Evolutionary conservation across 2,113 vertebrate genomes (phyloP), one percentile per base, ranked within the genome.

Genomic region (Solenodon paradoxus): DNA sequence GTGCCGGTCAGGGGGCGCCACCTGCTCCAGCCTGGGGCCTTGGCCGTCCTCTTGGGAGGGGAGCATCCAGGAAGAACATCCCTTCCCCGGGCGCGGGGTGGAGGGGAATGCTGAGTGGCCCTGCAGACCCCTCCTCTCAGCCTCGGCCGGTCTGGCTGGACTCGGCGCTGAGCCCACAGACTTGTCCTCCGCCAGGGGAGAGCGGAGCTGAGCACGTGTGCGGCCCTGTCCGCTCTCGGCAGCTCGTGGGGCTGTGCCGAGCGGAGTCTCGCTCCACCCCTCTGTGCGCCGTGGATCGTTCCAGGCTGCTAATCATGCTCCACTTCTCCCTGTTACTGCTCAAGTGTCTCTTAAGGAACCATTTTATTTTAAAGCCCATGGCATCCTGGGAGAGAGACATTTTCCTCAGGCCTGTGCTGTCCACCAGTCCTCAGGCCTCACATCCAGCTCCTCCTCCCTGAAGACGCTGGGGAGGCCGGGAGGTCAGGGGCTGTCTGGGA

Each of bases 281-380:
- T 72, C 53, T 45, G 53, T 75, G 32, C n/a, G 30, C 45, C 59
- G 75, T 9, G 28, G 59, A 47, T 57, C 55, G 17, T 26, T 63
- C 20, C 69, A 42, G 3, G 55, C 61, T 49, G 69, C 69, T 88
- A 78, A 16, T 68, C 77, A 26, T 20, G 38, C 57, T 90, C 83
- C 45, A 0, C 38, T 61, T 61, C 71, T 28, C 47, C 53, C 6
- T 4, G 9, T 84, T 35, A 53, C n/a, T 57, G n/a, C 51, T 86
- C 61, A 71, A 5, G 2, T 51, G 40, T 90, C n/a, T 82, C 83
- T 49, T 66, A 74, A 66, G 53, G 92, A 35, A 84, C 8, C 80
- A 28, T 38, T 64, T 92, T 82, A 32, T 78, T 87, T 95, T 94
- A 66, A 92, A 94, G 59, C 47, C 57, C 45, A 15, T 57, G 17